Conservation (phyloP, 2,888 invertebrate species). For the Neoscelio sp. region DNA sequence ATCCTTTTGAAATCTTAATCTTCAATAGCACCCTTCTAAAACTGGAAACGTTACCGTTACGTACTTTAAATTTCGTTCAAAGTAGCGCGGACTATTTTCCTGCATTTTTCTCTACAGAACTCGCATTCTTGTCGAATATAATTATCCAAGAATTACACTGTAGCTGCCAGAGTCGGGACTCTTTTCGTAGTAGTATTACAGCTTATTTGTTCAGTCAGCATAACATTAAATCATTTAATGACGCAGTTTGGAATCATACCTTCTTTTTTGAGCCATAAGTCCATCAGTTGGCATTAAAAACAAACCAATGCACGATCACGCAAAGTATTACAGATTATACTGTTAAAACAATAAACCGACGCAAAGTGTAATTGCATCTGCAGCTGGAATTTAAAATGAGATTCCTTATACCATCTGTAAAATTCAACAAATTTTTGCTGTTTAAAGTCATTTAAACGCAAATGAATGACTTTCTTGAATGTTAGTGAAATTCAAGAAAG, state of each 20-base stretch:
- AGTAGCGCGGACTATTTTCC: conserved; percentile 28
- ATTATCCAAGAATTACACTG: conserved; percentile 11
- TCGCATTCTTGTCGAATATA: conserved; percentile 14
- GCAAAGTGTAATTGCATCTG: conserved; percentile 13
- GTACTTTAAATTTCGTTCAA: background rate
- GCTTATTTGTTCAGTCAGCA: conserved; percentile 33
- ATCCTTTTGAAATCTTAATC: background rate
- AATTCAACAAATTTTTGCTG: no score
- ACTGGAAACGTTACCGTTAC: no score
- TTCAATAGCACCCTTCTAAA: background rate
- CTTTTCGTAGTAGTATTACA: conserved; percentile 15
- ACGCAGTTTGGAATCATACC: conserved; percentile 10
- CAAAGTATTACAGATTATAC: conserved; percentile 29
- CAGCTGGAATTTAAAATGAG: background rate
- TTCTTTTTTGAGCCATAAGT: conserved; percentile 1
- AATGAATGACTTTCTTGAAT: no score
- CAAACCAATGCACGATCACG: background rate
- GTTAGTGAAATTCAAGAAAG: no score
- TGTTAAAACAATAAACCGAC: conserved; percentile 24
- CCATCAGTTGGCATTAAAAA: background rate
- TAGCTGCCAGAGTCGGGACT: background rate
- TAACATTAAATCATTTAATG: conserved; percentile 45
- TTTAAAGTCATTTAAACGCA: no score
- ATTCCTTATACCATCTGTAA: background rate
- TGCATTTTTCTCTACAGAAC: conserved; percentile 2